Conservation (phyloP, 2,113 vertebrate species). For the Hyla sarda region DNA sequence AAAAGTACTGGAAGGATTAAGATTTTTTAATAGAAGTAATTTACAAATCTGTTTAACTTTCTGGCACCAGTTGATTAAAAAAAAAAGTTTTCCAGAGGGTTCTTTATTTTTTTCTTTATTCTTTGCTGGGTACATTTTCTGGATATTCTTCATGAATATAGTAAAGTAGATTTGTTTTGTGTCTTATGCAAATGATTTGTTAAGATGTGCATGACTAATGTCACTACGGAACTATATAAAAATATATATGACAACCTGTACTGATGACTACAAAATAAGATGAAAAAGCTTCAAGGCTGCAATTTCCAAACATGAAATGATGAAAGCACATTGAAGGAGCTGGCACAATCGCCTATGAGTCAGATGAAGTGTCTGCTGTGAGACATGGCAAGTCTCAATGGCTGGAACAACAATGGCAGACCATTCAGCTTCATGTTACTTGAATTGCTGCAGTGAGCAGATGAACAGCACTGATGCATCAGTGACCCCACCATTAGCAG, state of each 20-base stretch:
- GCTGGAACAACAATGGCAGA: conserved; percentile 5
- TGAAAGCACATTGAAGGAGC: conserved; percentile 16
- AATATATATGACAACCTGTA: no score
- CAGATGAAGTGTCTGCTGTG: conserved; percentile 12
- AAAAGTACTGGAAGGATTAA: no score
- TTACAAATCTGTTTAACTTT: no score
- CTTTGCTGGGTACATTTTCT: no score
- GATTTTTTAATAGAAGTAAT: no score
- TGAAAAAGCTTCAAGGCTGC: not conserved
- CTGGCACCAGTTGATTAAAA: no score
- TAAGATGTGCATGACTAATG: not conserved
- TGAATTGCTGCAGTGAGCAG: conserved; percentile 3
- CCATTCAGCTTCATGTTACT: not conserved
- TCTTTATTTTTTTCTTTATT: no score
- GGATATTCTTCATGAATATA: no score
- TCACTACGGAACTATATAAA: no score
- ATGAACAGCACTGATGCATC: conserved; percentile 19
- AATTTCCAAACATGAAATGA: not conserved
- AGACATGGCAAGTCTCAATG: conserved; percentile 10
- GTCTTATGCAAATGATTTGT: not conserved
- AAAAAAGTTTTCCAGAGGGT: no score
- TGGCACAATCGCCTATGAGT: conserved; percentile 8
- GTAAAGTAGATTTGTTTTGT: no score
- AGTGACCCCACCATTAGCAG: conserved; percentile 27
- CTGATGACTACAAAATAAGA: no score